These are phyloP conservation scores for Potamarius usumacintae DNA, from an alignment of 2,113 vertebrate species.

Conservation along the genomic window DNA sequence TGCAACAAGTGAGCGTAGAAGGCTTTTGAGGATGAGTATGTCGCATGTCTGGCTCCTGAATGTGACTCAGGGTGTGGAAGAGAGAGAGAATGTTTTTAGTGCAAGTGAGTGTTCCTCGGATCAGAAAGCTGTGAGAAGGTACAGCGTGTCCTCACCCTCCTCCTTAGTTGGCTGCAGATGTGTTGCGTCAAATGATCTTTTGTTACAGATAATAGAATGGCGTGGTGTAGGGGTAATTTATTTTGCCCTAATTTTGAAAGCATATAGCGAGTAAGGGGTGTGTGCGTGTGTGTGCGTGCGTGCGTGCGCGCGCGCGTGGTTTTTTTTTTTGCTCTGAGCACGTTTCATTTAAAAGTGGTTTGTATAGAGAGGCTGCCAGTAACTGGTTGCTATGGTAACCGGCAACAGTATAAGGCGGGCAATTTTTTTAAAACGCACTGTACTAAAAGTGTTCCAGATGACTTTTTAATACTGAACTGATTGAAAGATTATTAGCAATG, in stretches of 20 bases:
- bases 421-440: too few species aligned
- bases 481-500: not conserved
- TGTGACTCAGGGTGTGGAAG: not conserved
- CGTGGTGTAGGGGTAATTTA: not conserved
- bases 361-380: slow-evolving; percentile 15
- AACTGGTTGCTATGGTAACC: slow-evolving; percentile 50
- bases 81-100: not conserved
- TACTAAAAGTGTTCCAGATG: not conserved
- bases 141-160: not conserved
- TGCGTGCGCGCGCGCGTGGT: too few species aligned
- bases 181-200: not conserved
- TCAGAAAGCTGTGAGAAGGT: not conserved
- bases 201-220: not conserved
- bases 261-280: not conserved
- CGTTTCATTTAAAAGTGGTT: slow-evolving; percentile 8
- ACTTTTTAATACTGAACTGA: not conserved
- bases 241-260: not conserved
- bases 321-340: not conserved
- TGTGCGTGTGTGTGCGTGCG: too few species aligned
- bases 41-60: not conserved
- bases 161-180: not conserved
- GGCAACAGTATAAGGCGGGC: slow-evolving; percentile 29
- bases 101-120: not conserved
- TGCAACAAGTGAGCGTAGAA: not conserved
- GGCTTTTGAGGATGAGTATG: not conserved